Evolutionary conservation across 2,113 vertebrate species (phyloP).

Genomic region (Callithrix jacchus): DNA sequence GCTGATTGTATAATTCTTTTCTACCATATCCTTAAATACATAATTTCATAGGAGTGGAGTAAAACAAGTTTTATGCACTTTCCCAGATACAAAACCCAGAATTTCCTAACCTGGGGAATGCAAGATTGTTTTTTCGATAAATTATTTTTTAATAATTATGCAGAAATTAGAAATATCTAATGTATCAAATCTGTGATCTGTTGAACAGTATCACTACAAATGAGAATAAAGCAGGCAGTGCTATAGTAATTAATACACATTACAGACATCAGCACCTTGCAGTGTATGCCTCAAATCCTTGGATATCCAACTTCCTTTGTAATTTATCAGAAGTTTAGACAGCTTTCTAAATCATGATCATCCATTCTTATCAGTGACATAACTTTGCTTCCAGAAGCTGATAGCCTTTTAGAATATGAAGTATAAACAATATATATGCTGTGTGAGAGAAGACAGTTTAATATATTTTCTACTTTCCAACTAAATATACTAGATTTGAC

Average conservation of each 20-base stretch:
- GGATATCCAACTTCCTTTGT: not conserved
- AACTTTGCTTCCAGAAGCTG: not conserved
- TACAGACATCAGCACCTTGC: not conserved
- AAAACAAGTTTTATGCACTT: not conserved
- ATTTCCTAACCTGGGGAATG: not conserved
- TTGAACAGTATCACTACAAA: not conserved
- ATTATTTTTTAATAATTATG: not conserved
- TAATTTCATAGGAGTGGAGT: not conserved
- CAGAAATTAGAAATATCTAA: not conserved
- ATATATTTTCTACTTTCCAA: not conserved
- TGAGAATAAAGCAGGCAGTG: not conserved
- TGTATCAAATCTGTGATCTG: not conserved
- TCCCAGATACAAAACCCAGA: not conserved
- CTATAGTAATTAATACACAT: not conserved
- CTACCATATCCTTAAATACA: not conserved
- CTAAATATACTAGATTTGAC: not conserved
- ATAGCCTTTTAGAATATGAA: not conserved
- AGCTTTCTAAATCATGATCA: not conserved
- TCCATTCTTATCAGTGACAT: not conserved
- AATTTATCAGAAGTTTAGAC: not conserved
- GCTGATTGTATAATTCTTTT: not conserved
- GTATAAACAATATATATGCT: not conserved
- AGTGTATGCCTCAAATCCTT: not conserved
- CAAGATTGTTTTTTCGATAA: not conserved
- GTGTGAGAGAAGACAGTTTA: not conserved